Evolutionary conservation across 2,113 vertebrate genomes (phyloP).

Genomic region (Melanerpes formicivorus): DNA sequence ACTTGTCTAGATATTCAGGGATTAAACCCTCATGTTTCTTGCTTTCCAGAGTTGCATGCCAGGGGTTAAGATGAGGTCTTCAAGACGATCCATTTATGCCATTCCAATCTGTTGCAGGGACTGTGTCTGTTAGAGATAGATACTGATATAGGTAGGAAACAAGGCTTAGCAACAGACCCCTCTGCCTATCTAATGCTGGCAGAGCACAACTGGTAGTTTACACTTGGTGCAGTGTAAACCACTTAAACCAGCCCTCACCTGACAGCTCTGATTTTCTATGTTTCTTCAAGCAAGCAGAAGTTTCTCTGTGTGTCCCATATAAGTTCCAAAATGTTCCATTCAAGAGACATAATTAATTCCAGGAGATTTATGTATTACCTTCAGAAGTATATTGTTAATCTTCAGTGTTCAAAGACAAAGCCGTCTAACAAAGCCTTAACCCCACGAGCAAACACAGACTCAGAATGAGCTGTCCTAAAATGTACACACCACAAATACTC

Average conservation of each 20-base stretch:
- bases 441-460: not conserved
- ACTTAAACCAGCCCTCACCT: not conserved
- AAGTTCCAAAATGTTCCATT: not conserved
- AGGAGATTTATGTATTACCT: not conserved
- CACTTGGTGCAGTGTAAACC: not conserved
- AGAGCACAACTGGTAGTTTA: not conserved
- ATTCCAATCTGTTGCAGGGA: not conserved
- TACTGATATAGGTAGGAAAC: fast-evolving
- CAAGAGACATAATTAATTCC: not conserved
- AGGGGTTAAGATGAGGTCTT: not conserved
- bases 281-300: not conserved
- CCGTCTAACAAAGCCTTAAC: not conserved
- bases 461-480: not conserved
- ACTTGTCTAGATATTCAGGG: not conserved
- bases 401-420: not conserved
- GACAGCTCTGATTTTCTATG: not conserved
- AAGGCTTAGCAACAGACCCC: not conserved
- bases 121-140: not conserved
- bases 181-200: not conserved
- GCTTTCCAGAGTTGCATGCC: not conserved
- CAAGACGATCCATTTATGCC: not conserved
- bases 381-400: not conserved
- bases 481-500: not conserved
- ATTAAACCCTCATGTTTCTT: not conserved
- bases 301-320: not conserved